These are phyloP conservation scores for Rhyacophila brunnea DNA, from an alignment of 1,140 invertebrate genomes.

Conservation along the genomic window DNA sequence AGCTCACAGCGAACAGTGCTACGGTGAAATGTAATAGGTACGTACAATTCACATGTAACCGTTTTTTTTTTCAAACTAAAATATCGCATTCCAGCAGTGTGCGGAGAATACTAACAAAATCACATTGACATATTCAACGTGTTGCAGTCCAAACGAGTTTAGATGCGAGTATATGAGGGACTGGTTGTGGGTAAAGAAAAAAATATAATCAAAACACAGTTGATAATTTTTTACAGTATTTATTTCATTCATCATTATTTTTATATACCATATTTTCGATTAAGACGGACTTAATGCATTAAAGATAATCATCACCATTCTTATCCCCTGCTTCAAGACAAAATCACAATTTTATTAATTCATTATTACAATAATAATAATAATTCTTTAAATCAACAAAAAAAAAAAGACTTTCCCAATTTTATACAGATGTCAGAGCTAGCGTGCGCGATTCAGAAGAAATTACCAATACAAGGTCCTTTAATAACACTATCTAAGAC, in stretches of 20 bases:
- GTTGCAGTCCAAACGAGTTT: no score
- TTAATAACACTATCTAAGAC: neutral
- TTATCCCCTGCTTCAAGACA: slow-evolving; percentile 4
- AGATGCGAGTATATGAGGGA: no score
- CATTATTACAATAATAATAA: slow-evolving; percentile 9
- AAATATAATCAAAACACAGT: neutral
- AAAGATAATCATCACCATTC: slow-evolving; percentile 7
- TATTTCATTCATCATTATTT: slow-evolving; percentile 14
- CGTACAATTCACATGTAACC: no score
- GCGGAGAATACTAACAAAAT: no score
- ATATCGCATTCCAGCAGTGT: no score
- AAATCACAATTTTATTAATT: slow-evolving; percentile 18
- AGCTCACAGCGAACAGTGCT: no score
- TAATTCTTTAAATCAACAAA: neutral
- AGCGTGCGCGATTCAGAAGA: neutral
- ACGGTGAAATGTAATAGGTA: no score
- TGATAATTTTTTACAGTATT: slow-evolving; percentile 13
- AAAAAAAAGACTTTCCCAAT: slow-evolving; percentile 1
- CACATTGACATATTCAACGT: no score
- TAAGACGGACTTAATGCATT: slow-evolving; percentile 22
- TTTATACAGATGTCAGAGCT: slow-evolving; percentile 6
- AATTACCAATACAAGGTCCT: neutral
- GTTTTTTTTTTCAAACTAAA: no score
- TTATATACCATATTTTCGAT: slow-evolving; percentile 17
- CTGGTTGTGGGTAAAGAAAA: no score